Percentiles rank a stretch among this genome's conserved stretches.
Evolutionary conservation across 2,888 invertebrate genomes (phyloP).

Genomic region (Caenorhabditis sinica): DNA sequence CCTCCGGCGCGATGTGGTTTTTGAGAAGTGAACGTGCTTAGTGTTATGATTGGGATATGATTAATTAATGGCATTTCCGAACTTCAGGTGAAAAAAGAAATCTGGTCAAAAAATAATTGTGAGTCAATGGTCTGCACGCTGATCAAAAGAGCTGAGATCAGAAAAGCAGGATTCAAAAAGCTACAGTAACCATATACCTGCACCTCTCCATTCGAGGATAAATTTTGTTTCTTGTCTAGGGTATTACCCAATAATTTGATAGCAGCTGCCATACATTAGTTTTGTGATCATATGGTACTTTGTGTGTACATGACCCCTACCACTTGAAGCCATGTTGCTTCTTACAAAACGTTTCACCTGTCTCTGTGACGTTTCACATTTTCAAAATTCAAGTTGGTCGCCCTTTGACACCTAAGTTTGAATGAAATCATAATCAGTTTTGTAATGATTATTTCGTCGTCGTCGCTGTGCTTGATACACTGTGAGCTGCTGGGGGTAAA

Average conservation of each 20-base stretch:
- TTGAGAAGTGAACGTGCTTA: background rate
- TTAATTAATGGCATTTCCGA: background rate
- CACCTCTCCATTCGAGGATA: no score
- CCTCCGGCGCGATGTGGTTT: no score
- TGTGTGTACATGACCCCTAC: slow-evolving; percentile 2
- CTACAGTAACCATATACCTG: background rate
- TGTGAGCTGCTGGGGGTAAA: background rate
- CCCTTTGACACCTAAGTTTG: slow-evolving; percentile 10
- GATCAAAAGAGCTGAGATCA: background rate
- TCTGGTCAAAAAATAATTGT: background rate
- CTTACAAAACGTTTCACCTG: slow-evolving; percentile 14
- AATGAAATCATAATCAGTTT: slow-evolving; percentile 29
- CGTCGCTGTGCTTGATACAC: background rate
- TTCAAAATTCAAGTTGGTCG: slow-evolving; percentile 14
- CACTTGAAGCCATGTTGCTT: background rate
- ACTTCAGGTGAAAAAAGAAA: slow-evolving; percentile 7
- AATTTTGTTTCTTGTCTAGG: slow-evolving; percentile 2
- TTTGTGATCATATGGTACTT: slow-evolving; percentile 3
- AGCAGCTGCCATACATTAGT: background rate
- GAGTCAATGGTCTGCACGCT: background rate
- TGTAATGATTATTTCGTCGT: slow-evolving; percentile 38
- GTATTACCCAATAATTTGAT: background rate
- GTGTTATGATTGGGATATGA: background rate
- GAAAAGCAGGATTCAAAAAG: background rate
- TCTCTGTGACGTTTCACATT: background rate